Conservation (phyloP, 2,888 invertebrate genomes). For the Amphipoea lucens region DNA sequence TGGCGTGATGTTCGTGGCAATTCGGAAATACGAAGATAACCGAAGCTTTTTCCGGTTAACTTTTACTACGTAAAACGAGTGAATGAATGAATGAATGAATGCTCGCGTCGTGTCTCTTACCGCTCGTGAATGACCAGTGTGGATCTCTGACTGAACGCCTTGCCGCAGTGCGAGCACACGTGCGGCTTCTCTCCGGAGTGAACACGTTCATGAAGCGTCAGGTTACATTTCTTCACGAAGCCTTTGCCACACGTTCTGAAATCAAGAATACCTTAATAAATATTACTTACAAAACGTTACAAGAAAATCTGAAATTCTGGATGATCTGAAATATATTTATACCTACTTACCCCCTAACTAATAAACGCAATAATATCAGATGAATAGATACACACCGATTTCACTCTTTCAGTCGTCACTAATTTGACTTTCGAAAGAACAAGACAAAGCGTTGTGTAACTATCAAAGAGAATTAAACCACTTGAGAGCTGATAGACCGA, state of each 20-base stretch:
- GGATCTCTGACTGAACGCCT: constrained; percentile 91
- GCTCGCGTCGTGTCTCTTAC: constrained; percentile 54
- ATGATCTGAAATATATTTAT: neutral
- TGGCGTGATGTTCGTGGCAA: neutral
- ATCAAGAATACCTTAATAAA: neutral
- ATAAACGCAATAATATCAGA: no score
- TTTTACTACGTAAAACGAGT: neutral
- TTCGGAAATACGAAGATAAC: neutral
- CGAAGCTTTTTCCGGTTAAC: neutral
- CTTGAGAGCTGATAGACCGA: no score
- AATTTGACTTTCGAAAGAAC: no score
- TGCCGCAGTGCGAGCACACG: constrained; percentile 91
- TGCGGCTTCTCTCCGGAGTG: constrained; percentile 92
- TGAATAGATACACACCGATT: no score
- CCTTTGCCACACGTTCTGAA: constrained; percentile 88
- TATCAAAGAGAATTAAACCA: no score
- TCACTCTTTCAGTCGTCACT: no score
- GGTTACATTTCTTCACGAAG: constrained; percentile 91
- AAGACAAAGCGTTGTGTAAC: no score
- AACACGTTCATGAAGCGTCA: constrained; percentile 91
- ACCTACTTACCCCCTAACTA: neutral
- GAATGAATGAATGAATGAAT: neutral
- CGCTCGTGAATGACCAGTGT: constrained; percentile 91
- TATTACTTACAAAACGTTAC: neutral
- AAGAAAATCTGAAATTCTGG: no score